phyloP scores from a whole-genome alignment of 2,797 vertebrate genomes.

The Picus viridis region DNA sequence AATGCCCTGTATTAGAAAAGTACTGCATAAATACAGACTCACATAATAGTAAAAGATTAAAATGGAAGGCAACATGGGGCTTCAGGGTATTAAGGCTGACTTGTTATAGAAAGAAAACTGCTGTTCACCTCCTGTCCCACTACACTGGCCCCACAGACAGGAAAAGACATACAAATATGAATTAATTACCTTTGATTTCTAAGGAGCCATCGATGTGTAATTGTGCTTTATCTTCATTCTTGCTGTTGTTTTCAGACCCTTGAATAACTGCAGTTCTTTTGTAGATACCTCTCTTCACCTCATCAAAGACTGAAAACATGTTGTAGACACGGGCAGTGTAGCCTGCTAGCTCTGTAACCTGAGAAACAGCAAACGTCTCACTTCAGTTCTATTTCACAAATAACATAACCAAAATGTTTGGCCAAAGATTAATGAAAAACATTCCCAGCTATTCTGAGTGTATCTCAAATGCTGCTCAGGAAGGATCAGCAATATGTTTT shows the following conservation, averaged over 20 bases:
- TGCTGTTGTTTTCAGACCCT: slow-evolving; percentile 70
- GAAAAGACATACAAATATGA: not conserved
- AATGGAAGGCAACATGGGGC: not conserved
- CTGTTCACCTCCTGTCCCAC: not conserved
- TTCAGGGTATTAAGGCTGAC: not conserved
- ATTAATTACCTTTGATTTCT: slow-evolving; percentile 89
- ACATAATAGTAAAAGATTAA: not conserved
- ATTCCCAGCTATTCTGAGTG: not conserved
- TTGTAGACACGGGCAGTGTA: slow-evolving; percentile 96
- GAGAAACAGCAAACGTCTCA: slow-evolving; percentile 32
- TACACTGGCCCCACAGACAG: not conserved
- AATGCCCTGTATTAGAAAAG: not conserved
- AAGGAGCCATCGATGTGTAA: slow-evolving; percentile 86
- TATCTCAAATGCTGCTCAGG: not conserved
- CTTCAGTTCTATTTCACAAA: not conserved
- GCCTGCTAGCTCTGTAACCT: slow-evolving; percentile 96
- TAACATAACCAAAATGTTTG: not conserved
- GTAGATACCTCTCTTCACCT: slow-evolving; percentile 93
- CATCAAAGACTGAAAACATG: slow-evolving; percentile 95
- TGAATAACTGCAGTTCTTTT: slow-evolving; percentile 85
- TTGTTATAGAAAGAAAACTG: not conserved
- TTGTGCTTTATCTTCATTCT: slow-evolving; percentile 77
- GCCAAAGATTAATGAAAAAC: not conserved
- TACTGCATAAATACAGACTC: not conserved
- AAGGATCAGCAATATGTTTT: not conserved